Evolutionary conservation across 2,888 invertebrate genomes (phyloP).

Genomic region (Mesorhabditis spiculigera): DNA sequence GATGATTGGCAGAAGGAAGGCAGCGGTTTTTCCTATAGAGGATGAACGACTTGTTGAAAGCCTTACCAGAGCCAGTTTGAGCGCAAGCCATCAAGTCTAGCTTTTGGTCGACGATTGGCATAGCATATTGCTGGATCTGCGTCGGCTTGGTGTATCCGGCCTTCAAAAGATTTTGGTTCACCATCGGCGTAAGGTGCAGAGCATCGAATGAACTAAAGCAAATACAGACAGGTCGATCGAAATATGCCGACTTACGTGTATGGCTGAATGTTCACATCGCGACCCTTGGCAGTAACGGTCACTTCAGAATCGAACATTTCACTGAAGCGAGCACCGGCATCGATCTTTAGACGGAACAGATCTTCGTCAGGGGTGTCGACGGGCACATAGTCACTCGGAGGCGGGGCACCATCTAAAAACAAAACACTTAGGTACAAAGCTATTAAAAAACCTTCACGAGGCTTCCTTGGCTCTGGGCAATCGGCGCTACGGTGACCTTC

Average conservation of each 20-base stretch:
- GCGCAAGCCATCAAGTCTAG: constrained; percentile 95
- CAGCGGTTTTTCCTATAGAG: constrained; percentile 17
- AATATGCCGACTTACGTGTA: constrained; percentile 8
- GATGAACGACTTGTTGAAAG: constrained; percentile 65
- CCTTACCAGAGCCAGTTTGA: constrained; percentile 96
- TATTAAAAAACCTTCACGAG: background rate
- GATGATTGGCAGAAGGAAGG: constrained; percentile 40
- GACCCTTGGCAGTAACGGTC: constrained; percentile 17
- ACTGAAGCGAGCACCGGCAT: constrained; percentile 21
- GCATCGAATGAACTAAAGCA: constrained; percentile 68
- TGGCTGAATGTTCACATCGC: background rate
- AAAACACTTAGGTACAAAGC: background rate
- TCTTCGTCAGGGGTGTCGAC: background rate
- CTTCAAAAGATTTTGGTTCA: constrained; percentile 76
- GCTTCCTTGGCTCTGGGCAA: constrained; percentile 7
- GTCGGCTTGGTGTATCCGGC: constrained; percentile 82
- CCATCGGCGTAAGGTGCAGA: constrained; percentile 70
- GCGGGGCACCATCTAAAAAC: constrained; percentile 6
- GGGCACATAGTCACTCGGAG: constrained; percentile 9
- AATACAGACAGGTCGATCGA: constrained; percentile 12
- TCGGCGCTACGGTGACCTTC: constrained; percentile 3
- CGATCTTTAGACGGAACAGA: constrained; percentile 10
- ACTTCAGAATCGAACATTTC: constrained; percentile 36
- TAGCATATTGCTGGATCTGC: constrained; percentile 86
- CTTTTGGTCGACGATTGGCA: constrained; percentile 74